A percentile compares a stretch with the other conserved stretches of the same genome.
Conservation (phyloP, 2,888 invertebrate genomes). For the Anarsia innoxiella region DNA sequence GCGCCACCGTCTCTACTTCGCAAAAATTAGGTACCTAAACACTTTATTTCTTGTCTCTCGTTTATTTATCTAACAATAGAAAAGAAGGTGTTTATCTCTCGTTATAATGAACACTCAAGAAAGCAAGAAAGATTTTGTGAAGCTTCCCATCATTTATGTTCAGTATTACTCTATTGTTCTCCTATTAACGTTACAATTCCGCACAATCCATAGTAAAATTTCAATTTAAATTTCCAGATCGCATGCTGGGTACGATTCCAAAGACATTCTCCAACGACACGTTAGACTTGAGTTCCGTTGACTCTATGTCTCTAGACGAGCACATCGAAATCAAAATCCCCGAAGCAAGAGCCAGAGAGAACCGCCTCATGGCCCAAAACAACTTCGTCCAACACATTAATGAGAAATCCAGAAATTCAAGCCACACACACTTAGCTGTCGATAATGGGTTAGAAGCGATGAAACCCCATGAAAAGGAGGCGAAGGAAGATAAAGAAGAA, state of each 20-base stretch:
- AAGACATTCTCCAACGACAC: constrained; percentile 77
- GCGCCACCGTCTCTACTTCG: constrained; percentile 76
- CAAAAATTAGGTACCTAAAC: constrained; percentile 78
- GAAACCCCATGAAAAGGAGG: constrained; percentile 23
- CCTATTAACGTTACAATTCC: no score
- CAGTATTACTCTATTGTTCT: no score
- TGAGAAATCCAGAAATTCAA: constrained; percentile 52
- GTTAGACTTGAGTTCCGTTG: constrained; percentile 76
- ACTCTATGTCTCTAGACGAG: constrained; percentile 76
- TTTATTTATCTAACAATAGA: no score
- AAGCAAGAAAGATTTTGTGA: no score
- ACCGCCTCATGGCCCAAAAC: constrained; percentile 64
- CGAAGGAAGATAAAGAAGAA: constrained; percentile 18
- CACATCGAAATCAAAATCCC: constrained; percentile 77
- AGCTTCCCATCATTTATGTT: no score
- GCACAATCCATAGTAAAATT: not conserved
- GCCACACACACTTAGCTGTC: constrained; percentile 56
- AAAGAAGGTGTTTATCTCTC: no score
- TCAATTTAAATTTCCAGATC: constrained; percentile 47
- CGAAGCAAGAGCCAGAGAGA: constrained; percentile 63
- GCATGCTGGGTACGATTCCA: constrained; percentile 67
- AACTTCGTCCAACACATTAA: constrained; percentile 66
- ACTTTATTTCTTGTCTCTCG: no score
- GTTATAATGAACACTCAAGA: no score
- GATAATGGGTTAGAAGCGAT: constrained; percentile 45